These are phyloP conservation scores for Digitonthophagus gazella DNA, from an alignment of 2,888 invertebrate genomes.

Conservation along the genomic window DNA sequence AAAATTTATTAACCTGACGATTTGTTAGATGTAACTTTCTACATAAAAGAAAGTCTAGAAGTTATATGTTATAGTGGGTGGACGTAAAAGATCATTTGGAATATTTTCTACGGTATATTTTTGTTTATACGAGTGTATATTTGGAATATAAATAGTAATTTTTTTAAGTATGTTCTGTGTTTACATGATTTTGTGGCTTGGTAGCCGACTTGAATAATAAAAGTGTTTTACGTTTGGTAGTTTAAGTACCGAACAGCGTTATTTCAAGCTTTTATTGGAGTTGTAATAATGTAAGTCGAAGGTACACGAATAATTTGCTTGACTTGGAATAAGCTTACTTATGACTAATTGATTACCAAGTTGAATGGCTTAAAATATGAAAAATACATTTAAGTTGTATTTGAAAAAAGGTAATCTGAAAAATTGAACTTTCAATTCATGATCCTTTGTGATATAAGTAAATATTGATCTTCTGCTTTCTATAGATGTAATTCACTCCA, in stretches of 20 bases:
- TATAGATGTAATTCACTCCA: too few species aligned
- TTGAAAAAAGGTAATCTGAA: too few species aligned
- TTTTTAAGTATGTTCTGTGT: neutral
- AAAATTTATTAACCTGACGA: too few species aligned
- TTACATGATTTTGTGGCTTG: neutral
- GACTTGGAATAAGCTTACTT: neutral
- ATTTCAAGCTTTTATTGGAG: neutral
- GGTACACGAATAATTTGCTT: neutral
- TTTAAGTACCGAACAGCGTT: neutral
- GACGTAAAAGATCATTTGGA: neutral
- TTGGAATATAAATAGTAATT: neutral
- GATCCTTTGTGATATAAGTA: too few species aligned
- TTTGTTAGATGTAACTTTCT: too few species aligned
- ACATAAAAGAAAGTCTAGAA: too few species aligned
- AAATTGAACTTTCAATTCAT: too few species aligned
- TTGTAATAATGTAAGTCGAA: neutral
- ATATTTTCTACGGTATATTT: neutral
- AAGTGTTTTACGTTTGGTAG: neutral
- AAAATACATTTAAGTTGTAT: too few species aligned
- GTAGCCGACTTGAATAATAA: neutral
- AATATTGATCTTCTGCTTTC: too few species aligned
- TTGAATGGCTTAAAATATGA: too few species aligned
- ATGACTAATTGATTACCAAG: neutral
- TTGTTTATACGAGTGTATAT: neutral
- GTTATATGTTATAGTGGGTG: neutral